Evolutionary conservation across 2,797 vertebrate species (phyloP).

Genomic region (Sphenodon punctatus): DNA sequence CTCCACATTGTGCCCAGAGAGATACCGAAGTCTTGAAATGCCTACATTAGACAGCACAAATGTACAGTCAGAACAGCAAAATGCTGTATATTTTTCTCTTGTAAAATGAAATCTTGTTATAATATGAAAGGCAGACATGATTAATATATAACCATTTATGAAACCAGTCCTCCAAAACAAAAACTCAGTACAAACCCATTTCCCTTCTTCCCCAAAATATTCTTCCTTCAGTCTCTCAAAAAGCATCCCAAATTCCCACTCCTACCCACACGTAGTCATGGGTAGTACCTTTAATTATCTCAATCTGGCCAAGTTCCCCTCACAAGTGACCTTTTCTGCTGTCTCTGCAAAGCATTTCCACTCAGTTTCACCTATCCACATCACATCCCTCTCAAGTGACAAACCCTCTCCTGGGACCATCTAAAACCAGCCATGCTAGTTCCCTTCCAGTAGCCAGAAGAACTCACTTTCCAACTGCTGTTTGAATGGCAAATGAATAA

Average conservation of each 20-base stretch:
- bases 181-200: too few relatives aligned
- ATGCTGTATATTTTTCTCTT: neutral
- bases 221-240: too few relatives aligned
- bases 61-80: neutral
- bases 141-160: too few relatives aligned
- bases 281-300: too few relatives aligned
- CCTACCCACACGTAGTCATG: too few relatives aligned
- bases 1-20: neutral
- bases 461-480: neutral
- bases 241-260: too few relatives aligned
- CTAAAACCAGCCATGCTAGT: neutral
- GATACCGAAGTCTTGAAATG: neutral
- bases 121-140: neutral
- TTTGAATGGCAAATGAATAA: neutral
- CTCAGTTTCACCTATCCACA: neutral
- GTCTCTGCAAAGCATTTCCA: neutral
- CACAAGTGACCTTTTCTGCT: neutral
- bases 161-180: too few relatives aligned
- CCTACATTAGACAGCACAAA: neutral
- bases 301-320: neutral
- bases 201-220: too few relatives aligned
- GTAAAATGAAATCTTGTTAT: neutral
- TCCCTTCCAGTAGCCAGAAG: neutral
- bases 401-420: neutral
- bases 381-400: neutral